Evolutionary conservation across 2,113 vertebrate species (phyloP).

Genomic region (Melanostigma gelatinosum): DNA sequence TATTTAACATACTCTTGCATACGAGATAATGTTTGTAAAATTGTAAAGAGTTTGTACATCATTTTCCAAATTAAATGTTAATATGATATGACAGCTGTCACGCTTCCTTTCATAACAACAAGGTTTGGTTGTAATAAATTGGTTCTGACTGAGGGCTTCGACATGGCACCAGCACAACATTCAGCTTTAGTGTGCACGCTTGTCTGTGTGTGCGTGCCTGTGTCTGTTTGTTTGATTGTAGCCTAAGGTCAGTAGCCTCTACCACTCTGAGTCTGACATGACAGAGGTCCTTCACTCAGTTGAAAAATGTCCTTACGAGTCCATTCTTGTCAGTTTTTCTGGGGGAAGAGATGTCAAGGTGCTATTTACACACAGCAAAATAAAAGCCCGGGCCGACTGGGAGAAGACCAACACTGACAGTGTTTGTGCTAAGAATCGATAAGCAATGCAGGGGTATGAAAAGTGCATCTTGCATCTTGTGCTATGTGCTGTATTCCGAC

Average conservation of each 20-base stretch:
- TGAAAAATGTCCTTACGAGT: slow-evolving; percentile 73
- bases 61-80: slow-evolving; percentile 59
- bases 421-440: slow-evolving; percentile 15
- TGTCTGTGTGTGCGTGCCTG: slow-evolving; percentile 10
- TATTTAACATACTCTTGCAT: slow-evolving; percentile 69
- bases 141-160: not conserved
- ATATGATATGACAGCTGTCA: not conserved
- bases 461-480: not conserved
- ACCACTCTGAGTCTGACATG: slow-evolving; percentile 54
- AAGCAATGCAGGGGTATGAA: not conserved
- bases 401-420: slow-evolving; percentile 1
- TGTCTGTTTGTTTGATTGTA: slow-evolving; percentile 63
- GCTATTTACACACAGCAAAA: slow-evolving; percentile 52
- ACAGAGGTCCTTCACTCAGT: slow-evolving; percentile 70
- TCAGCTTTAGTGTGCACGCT: slow-evolving; percentile 4
- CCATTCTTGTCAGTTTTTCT: slow-evolving; percentile 76
- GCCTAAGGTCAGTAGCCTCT: slow-evolving; percentile 66
- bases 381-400: slow-evolving; percentile 9
- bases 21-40: slow-evolving; percentile 34
- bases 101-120: slow-evolving; percentile 16
- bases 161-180: not conserved
- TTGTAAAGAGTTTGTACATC: slow-evolving; percentile 36
- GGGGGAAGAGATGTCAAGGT: slow-evolving; percentile 45
- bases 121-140: not conserved
- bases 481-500: not conserved